Evolutionary conservation across 2,113 vertebrate genomes (phyloP), one percentile per base, ranked within the genome.

Genomic region (Grantiella picta): DNA sequence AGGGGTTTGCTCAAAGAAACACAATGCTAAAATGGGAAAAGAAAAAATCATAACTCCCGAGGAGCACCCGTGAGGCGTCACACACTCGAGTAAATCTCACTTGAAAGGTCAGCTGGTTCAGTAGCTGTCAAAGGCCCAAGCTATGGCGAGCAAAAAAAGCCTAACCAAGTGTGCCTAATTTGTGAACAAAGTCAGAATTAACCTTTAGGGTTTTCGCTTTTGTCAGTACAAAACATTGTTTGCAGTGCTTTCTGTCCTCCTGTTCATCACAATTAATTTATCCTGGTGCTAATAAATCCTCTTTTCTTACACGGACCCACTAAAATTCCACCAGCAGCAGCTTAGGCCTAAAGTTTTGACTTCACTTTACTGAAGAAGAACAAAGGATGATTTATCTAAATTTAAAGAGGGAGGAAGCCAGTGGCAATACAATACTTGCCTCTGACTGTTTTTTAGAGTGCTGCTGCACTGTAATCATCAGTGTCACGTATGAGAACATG

Each of bases 151-250:
- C 28, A 86, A 87, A 92, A 95, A 73, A 96, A 92, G 72, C 63
- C 75, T 92, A 93, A 80, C 87, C 31, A 0, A 95, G 90, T 90
- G 95, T 96, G 88, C 72, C 93, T 96, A 93, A 96, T 93, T 93
- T 81, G 80, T 42, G 92, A 94, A 96, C 92, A 91, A 95, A 89
- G 92, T 88, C 89, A 89, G 94, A 97, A 96, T 94, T 97, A 96
- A 93, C 94, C 93, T 96, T 89, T 27, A 75, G 80, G 47, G 65
- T 42, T 92, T 90, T 60, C 0, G 1, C 61, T 78, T 90, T 92
- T 86, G 69, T 81, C 69, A 63, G 16, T 65, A 96, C 80, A 89
- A 96, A 96, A 90, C 89, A 89, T 57, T 84, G 70, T 92, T 92
- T 93, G 90, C 80, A 64, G 31, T 82, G 69, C 80, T 92, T 95